These are phyloP conservation scores for Drosophila parvula DNA, from an alignment of 1,140 invertebrate genomes.

Conservation along the genomic window DNA sequence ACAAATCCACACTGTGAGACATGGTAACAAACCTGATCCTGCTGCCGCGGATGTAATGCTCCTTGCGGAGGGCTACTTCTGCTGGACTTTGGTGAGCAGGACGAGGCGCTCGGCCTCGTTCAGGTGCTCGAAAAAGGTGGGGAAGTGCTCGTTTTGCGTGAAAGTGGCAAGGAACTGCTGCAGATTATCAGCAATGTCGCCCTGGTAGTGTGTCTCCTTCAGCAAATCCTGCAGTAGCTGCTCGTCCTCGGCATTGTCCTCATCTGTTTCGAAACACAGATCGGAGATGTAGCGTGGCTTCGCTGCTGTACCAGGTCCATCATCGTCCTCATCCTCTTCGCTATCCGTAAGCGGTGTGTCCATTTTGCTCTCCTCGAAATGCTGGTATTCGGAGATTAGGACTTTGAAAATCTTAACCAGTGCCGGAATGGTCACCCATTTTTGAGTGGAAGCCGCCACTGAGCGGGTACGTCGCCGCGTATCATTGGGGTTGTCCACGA, in stretches of 20 bases:
- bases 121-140: conserved; percentile 86
- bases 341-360: conserved; percentile 82
- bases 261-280: conserved; percentile 69
- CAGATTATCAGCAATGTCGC: conserved; percentile 87
- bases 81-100: conserved; percentile 58
- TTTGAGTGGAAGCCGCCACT: conserved; percentile 73
- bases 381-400: conserved; percentile 85
- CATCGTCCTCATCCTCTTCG: conserved; percentile 74
- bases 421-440: conserved; percentile 85
- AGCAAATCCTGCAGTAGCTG: conserved; percentile 86
- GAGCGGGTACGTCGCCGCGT: conserved; percentile 84
- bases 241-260: conserved; percentile 84
- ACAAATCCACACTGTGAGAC: conserved; percentile 27
- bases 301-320: conserved; percentile 46
- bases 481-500: conserved; percentile 61
- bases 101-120: conserved; percentile 76
- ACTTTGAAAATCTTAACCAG: conserved; percentile 87
- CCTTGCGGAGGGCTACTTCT: conserved; percentile 30
- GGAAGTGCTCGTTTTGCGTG: conserved; percentile 86
- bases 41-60: conserved; percentile 6
- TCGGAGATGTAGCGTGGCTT: conserved; percentile 74
- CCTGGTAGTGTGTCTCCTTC: conserved; percentile 87
- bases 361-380: conserved; percentile 84
- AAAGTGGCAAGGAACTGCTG: conserved; percentile 87
- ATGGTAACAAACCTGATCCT: conserved; percentile 9